Percentiles rank a stretch among this genome's conserved stretches.
These are phyloP conservation scores for Cavia porcellus DNA, from an alignment of 2,113 vertebrate species.

Conservation along the genomic window DNA sequence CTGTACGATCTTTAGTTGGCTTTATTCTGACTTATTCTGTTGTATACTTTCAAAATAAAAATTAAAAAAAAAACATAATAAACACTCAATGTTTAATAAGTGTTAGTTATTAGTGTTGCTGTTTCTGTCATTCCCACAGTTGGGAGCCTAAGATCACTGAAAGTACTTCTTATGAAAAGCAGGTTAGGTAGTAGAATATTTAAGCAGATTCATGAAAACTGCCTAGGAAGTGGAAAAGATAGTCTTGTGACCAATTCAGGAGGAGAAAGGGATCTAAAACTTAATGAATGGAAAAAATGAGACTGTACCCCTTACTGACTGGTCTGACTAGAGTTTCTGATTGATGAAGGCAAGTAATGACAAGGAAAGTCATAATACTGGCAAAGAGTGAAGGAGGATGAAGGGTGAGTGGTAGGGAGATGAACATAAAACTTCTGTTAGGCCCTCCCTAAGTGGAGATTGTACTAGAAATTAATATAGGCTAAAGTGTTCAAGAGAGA, in stretches of 20 bases:
- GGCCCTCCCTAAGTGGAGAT: not conserved
- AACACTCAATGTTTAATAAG: not conserved
- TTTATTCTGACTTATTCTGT: too few relatives aligned
- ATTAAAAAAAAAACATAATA: too few relatives aligned
- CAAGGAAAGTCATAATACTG: not conserved
- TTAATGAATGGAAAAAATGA: not conserved
- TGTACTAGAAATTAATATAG: constrained; percentile 20
- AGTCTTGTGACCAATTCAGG: not conserved
- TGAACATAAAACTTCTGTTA: not conserved
- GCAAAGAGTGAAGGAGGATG: not conserved
- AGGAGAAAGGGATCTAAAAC: constrained; percentile 2
- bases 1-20: too few relatives aligned
- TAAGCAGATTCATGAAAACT: constrained; percentile 13
- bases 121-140: constrained; percentile 32
- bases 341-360: not conserved
- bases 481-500: not conserved
- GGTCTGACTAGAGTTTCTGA: not conserved
- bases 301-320: not conserved
- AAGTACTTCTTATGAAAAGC: constrained; percentile 21
- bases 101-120: not conserved
- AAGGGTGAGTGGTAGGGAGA: not conserved
- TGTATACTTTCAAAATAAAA: too few relatives aligned
- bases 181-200: constrained; percentile 20
- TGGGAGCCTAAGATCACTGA: not conserved
- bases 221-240: not conserved